Evolutionary conservation across 2,113 vertebrate genomes (phyloP).

Genomic region (Todiramphus chloris): DNA sequence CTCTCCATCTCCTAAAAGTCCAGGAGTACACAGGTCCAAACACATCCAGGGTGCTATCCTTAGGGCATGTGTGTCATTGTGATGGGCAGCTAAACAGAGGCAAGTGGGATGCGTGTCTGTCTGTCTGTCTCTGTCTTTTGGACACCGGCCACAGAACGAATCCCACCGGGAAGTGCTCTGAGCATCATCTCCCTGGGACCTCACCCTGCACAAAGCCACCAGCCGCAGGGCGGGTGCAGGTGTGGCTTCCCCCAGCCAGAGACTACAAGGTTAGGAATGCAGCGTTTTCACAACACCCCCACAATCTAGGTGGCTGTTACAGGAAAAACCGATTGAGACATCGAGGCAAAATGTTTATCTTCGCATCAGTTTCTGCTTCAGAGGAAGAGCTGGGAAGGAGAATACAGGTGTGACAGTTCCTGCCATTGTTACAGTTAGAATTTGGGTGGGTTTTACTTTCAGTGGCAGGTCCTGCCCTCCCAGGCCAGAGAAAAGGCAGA

Average conservation of each 20-base stretch:
- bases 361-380: background rate
- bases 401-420: background rate
- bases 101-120: accelerated
- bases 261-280: background rate
- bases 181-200: background rate
- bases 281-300: background rate
- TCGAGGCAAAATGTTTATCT: background rate
- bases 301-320: background rate
- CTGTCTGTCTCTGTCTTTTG: background rate
- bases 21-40: background rate
- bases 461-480: background rate
- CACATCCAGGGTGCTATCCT: background rate
- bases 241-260: accelerated
- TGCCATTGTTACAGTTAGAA: background rate
- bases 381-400: background rate
- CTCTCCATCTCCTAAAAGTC: background rate
- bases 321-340: background rate
- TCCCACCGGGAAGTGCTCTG: background rate
- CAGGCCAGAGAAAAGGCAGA: background rate
- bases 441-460: background rate
- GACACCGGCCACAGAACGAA: background rate
- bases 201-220: background rate
- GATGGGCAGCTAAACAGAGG: background rate
- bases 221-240: background rate
- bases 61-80: accelerated